Evolutionary conservation across 1,140 invertebrate species (phyloP).

Genomic region (Cheumatopsyche charites): DNA sequence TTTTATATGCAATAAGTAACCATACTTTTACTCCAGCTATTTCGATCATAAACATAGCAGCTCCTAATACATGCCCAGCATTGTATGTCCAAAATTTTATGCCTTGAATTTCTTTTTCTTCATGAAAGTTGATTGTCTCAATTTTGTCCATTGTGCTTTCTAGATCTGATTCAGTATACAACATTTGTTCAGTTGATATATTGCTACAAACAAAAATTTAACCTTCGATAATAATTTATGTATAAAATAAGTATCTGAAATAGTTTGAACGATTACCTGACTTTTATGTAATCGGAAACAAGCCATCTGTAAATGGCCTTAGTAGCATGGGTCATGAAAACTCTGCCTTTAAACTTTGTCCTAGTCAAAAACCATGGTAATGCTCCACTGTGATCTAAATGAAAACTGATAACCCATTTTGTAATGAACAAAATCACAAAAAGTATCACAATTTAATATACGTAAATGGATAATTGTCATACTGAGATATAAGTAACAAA

Average conservation of each 20-base stretch:
- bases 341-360: slow-evolving; percentile 96
- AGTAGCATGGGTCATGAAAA: slow-evolving; percentile 99
- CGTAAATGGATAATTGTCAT: slow-evolving; percentile 39
- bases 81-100: slow-evolving; percentile 99
- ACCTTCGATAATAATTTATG: neutral
- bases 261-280: slow-evolving; percentile 66
- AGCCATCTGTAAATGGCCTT: slow-evolving; percentile 99
- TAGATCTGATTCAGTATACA: slow-evolving; percentile 96
- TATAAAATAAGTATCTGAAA: neutral
- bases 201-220: slow-evolving; percentile 68
- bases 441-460: neutral
- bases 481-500: slow-evolving; percentile 95
- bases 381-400: slow-evolving; percentile 98
- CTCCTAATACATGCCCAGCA: slow-evolving; percentile 97
- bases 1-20: neutral
- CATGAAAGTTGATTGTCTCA: slow-evolving; percentile 98
- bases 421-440: too few relatives aligned
- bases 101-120: slow-evolving; percentile 97
- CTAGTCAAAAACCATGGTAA: slow-evolving; percentile 98
- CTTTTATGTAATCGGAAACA: slow-evolving; percentile 99
- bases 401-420: too few relatives aligned
- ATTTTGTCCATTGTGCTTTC: slow-evolving; percentile 99
- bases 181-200: slow-evolving; percentile 96
- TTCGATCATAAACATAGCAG: slow-evolving; percentile 99
- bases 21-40: slow-evolving; percentile 93